phyloP scores from a whole-genome alignment of 2,888 invertebrate genomes.

The Empis livida region DNA sequence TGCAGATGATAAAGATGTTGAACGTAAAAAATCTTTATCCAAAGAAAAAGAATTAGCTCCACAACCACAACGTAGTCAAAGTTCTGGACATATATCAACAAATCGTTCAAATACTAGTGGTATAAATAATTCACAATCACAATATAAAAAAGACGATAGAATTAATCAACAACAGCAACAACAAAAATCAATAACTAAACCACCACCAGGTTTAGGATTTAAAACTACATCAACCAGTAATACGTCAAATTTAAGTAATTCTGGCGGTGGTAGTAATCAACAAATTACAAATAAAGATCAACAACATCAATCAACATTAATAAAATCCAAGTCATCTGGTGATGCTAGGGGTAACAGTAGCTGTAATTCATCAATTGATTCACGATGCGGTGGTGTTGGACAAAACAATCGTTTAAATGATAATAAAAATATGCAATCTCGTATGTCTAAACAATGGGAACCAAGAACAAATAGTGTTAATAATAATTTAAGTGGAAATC shows the following conservation, averaged over 20 bases:
- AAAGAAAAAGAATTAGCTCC: constrained; percentile 23
- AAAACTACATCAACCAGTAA: constrained; percentile 11
- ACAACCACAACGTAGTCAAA: constrained; percentile 17
- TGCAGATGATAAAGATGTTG: constrained; percentile 52
- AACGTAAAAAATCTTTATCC: constrained; percentile 20
- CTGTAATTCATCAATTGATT: background rate
- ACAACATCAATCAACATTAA: constrained; percentile 33
- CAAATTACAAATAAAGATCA: constrained; percentile 40
- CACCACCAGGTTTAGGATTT: constrained; percentile 21
- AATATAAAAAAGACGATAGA: constrained; percentile 21
- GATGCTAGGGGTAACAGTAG: constrained; percentile 12
- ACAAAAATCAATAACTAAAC: constrained; percentile 16
- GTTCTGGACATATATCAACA: constrained; percentile 14
- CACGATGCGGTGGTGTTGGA: constrained; percentile 17
- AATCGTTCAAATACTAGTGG: constrained; percentile 5
- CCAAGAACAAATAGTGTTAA: background rate
- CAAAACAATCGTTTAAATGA: constrained; percentile 1
- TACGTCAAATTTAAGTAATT: constrained; percentile 8
- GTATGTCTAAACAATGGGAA: background rate
- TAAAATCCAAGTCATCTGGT: constrained; percentile 14
- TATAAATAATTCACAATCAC: constrained; percentile 2
- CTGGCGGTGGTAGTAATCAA: constrained; percentile 17
- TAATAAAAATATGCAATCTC: background rate
- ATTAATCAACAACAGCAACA: constrained; percentile 10
- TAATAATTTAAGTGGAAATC: background rate